Conservation (phyloP, 2,888 invertebrate species). For the Lasioglossum vierecki region DNA sequence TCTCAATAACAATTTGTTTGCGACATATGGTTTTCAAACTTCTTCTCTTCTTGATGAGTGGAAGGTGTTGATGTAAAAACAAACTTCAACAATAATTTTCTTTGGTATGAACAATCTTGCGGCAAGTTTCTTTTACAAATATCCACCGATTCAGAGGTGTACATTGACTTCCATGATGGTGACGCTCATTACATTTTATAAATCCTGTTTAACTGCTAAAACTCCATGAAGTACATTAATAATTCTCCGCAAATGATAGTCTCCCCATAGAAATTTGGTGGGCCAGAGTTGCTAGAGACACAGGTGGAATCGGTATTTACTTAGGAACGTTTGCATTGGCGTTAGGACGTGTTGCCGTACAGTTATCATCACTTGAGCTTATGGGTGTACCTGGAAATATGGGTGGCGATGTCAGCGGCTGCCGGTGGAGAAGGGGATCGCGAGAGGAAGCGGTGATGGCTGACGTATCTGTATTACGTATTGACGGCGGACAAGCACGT, state of each 20-base stretch:
- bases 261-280: background rate
- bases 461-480: conserved; percentile 74
- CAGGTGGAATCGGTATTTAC: conserved; percentile 3
- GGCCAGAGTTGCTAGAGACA: background rate
- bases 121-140: no score
- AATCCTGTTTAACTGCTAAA: no score
- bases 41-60: no score
- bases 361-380: conserved; percentile 30
- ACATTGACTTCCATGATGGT: no score
- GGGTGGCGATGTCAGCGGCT: conserved; percentile 1
- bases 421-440: conserved; percentile 6
- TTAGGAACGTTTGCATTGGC: conserved; percentile 4
- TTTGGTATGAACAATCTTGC: no score
- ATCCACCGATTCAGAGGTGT: no score
- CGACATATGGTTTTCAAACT: no score
- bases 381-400: conserved; percentile 44
- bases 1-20: no score
- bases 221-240: no score
- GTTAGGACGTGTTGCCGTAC: conserved; percentile 33
- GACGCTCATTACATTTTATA: no score
- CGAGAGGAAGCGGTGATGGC: conserved; percentile 63
- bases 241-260: background rate
- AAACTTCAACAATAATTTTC: no score
- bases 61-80: no score
- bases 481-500: conserved; percentile 78